Evolutionary conservation across 2,113 vertebrate species (phyloP).

Genomic region (Ictalurus furcatus): DNA sequence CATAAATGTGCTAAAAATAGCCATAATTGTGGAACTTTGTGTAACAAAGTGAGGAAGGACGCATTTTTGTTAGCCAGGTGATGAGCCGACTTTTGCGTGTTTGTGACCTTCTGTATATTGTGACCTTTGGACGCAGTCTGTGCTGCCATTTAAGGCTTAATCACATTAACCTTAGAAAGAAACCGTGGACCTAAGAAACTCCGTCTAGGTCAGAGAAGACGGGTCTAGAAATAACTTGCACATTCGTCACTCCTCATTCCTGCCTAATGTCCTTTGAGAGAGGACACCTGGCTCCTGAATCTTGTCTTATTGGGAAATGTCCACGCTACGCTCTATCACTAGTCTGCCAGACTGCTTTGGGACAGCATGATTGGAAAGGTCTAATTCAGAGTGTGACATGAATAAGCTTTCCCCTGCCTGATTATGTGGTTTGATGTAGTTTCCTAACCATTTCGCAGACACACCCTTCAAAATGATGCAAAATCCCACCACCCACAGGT

Average conservation of each 20-base stretch:
- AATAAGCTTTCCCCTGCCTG: constrained; percentile 47
- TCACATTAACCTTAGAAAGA: constrained; percentile 42
- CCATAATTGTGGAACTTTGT: constrained; percentile 28
- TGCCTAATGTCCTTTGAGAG: constrained; percentile 25
- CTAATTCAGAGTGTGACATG: constrained; percentile 44
- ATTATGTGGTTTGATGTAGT: constrained; percentile 49
- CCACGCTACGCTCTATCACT: constrained; percentile 29
- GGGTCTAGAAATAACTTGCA: constrained; percentile 42
- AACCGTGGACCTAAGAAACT: constrained; percentile 28
- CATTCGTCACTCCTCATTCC: constrained; percentile 37
- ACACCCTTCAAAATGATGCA: constrained; percentile 34
- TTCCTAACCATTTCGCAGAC: constrained; percentile 36
- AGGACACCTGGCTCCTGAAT: constrained; percentile 35
- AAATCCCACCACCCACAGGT: constrained; percentile 40
- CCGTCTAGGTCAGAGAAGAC: constrained; percentile 1
- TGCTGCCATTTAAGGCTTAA: constrained; percentile 27
- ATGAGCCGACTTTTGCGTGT: constrained; percentile 16
- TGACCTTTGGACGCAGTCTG: constrained; percentile 28
- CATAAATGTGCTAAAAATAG: constrained; percentile 49
- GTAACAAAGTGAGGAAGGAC: constrained; percentile 4
- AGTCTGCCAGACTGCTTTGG: constrained; percentile 41
- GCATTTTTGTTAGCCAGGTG: neutral
- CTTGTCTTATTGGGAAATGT: constrained; percentile 38
- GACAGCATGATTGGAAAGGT: constrained; percentile 46
- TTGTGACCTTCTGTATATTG: constrained; percentile 12